phyloP scores from a whole-genome alignment of 2,888 invertebrate genomes.

The Altica lythri region DNA sequence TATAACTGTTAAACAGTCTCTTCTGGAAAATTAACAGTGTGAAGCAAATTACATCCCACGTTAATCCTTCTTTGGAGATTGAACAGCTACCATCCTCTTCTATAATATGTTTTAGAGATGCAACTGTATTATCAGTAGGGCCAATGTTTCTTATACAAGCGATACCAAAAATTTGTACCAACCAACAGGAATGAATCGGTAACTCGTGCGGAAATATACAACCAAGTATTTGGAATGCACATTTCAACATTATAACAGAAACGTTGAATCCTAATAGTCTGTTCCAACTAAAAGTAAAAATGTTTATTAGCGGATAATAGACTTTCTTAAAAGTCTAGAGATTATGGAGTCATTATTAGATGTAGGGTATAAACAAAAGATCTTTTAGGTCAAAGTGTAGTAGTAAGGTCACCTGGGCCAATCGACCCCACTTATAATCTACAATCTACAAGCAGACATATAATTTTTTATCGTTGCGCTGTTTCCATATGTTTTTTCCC shows the following conservation, averaged over 20 bases:
- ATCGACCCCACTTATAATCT: too few relatives aligned
- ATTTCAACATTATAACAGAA: constrained; percentile 84
- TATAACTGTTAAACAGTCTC: constrained; percentile 91
- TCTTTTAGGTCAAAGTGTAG: too few relatives aligned
- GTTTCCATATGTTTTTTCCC: too few relatives aligned
- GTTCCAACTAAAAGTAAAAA: constrained; percentile 86
- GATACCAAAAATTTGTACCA: constrained; percentile 86
- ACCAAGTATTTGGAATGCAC: constrained; percentile 87
- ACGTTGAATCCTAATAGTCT: constrained; percentile 88
- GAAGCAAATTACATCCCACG: constrained; percentile 96
- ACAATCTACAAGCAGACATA: too few relatives aligned
- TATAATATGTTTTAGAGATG: constrained; percentile 22
- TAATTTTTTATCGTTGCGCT: too few relatives aligned
- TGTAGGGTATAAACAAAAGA: too few relatives aligned
- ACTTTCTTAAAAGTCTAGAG: too few relatives aligned
- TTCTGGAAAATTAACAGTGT: constrained; percentile 90
- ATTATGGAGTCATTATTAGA: too few relatives aligned
- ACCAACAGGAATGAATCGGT: constrained; percentile 64
- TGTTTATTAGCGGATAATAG: too few relatives aligned
- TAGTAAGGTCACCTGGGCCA: too few relatives aligned
- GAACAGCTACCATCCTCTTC: constrained; percentile 58
- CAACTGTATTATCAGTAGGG: constrained; percentile 41
- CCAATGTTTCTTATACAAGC: constrained; percentile 82
- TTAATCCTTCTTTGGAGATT: constrained; percentile 79
- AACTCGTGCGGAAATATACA: constrained; percentile 78